A percentile compares a stretch with the other conserved stretches of the same genome.
Evolutionary conservation across 2,888 invertebrate species (phyloP).

Genomic region (Drosophila mimica): DNA sequence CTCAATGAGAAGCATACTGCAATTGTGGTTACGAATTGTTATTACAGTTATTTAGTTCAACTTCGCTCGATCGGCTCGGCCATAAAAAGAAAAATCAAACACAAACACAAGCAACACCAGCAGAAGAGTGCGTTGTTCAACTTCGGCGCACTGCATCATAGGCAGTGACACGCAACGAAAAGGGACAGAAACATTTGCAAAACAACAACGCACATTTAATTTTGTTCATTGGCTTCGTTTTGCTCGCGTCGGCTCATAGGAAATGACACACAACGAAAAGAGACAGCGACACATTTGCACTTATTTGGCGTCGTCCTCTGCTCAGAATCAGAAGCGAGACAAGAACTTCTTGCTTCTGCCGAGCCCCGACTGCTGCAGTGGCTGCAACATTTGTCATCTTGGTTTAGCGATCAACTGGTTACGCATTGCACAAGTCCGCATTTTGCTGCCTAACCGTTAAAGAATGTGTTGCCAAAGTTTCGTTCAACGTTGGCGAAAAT

Average conservation of each 20-base stretch:
- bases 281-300: background rate
- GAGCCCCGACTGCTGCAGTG: background rate
- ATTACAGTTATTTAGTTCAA: constrained; percentile 1
- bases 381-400: background rate
- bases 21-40: background rate
- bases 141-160: background rate
- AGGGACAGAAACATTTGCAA: background rate
- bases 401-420: background rate
- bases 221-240: background rate
- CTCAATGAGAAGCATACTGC: background rate
- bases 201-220: background rate
- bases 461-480: background rate
- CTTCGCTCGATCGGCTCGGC: background rate
- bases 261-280: background rate
- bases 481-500: background rate
- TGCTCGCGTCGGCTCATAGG: background rate
- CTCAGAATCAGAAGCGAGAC: background rate
- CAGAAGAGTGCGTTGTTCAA: background rate
- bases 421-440: background rate
- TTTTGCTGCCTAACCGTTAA: background rate
- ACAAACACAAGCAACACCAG: background rate
- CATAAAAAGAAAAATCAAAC: background rate
- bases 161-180: background rate
- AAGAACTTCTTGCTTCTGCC: background rate
- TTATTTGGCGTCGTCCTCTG: background rate